Conservation (phyloP, 2,797 vertebrate genomes). For the Aythya fuligula region DNA sequence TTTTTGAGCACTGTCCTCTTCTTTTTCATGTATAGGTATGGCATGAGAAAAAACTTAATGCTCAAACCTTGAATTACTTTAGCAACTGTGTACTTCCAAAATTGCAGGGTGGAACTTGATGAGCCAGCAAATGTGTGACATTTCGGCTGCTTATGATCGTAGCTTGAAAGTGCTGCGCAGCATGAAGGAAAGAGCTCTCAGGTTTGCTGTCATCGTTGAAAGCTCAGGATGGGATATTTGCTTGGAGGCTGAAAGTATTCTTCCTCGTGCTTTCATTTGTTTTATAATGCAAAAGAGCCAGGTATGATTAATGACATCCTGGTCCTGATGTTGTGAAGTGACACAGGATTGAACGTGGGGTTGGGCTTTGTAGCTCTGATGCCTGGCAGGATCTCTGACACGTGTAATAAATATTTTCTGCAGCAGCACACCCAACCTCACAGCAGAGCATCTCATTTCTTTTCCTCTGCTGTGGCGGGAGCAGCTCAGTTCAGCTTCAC, state of each 20-base stretch:
- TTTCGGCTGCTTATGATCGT: slow-evolving; percentile 20
- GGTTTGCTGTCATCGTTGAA: background rate
- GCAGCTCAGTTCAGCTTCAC: background rate
- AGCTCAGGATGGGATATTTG: background rate
- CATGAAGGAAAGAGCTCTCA: background rate
- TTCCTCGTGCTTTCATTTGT: background rate
- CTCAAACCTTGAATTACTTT: background rate
- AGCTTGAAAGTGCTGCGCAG: background rate
- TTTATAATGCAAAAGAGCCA: background rate
- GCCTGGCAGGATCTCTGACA: background rate
- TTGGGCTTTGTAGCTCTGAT: background rate
- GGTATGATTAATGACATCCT: background rate
- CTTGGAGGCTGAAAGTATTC: slow-evolving; percentile 3
- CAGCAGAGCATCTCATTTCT: background rate
- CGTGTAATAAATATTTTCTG: background rate
- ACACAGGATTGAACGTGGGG: background rate
- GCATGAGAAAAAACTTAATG: too few species aligned
- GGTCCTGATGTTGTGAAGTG: background rate
- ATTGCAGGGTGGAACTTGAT: slow-evolving; percentile 21
- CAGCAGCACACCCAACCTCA: background rate
- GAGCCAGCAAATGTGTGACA: slow-evolving; percentile 11
- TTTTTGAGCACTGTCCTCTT: background rate
- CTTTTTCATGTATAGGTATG: background rate
- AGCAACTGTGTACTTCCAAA: background rate
- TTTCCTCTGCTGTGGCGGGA: background rate